These are phyloP conservation scores for Prunella strophiata DNA, from an alignment of 2,797 vertebrate genomes.

Conservation along the genomic window DNA sequence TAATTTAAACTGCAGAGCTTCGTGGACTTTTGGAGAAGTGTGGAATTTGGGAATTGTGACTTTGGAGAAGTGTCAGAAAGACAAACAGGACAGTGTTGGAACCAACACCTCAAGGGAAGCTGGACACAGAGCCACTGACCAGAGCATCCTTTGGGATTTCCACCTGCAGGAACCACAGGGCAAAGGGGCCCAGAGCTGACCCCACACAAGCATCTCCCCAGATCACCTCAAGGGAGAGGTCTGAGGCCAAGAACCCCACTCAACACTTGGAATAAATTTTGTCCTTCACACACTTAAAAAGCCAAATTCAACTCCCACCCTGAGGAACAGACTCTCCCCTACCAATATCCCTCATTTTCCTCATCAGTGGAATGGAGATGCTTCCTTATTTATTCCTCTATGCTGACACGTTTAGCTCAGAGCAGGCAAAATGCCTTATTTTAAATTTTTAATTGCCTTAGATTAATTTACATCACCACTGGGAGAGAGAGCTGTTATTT, in stretches of 20 bases:
- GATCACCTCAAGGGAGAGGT: not conserved
- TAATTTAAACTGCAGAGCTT: not conserved
- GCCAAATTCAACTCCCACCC: fast-evolving
- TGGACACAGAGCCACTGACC: not conserved
- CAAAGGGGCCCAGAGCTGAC: not conserved
- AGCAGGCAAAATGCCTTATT: not conserved
- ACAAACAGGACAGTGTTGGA: fast-evolving
- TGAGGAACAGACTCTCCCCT: not conserved
- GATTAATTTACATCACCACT: not conserved
- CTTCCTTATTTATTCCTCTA: not conserved
- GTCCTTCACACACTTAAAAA: not conserved
- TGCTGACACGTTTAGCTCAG: fast-evolving
- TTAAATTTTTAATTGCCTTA: not conserved
- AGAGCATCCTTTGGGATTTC: not conserved
- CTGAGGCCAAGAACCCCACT: fast-evolving
- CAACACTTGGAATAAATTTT: too few species aligned
- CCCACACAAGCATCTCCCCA: not conserved
- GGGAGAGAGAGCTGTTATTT: not conserved
- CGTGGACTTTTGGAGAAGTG: not conserved
- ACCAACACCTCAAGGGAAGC: not conserved
- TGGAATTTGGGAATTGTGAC: not conserved
- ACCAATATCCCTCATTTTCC: not conserved
- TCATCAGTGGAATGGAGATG: not conserved
- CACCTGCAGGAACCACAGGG: not conserved
- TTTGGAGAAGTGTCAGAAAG: not conserved